These are phyloP conservation scores for Burhinus oedicnemus DNA, from an alignment of 2,113 vertebrate species.

Conservation along the genomic window DNA sequence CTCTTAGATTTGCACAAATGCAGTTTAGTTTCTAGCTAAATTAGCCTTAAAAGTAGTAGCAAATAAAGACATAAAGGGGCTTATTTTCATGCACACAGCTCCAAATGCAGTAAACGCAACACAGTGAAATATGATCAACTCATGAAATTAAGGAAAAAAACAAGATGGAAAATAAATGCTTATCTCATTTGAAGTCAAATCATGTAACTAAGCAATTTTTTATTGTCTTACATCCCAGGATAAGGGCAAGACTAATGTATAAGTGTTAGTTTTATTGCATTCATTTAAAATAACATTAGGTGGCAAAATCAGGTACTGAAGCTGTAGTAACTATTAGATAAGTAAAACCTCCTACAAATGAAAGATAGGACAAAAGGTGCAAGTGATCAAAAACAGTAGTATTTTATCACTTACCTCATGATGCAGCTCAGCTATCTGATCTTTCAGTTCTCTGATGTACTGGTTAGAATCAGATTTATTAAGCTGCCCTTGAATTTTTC, in stretches of 20 bases:
- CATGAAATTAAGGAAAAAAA: not conserved
- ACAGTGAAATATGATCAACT: not conserved
- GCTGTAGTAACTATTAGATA: not conserved
- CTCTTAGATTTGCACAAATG: not conserved
- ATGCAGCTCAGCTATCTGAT: constrained; percentile 93
- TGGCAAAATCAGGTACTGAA: not conserved
- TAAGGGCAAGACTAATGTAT: not conserved
- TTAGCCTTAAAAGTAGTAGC: not conserved
- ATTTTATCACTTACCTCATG: constrained; percentile 89
- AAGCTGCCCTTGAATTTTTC: constrained; percentile 95
- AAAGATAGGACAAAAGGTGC: constrained; percentile 38
- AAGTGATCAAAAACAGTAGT: constrained; percentile 30
- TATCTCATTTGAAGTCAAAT: not conserved
- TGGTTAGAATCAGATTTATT: constrained; percentile 95
- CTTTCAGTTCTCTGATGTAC: constrained; percentile 94
- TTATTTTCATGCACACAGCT: not conserved
- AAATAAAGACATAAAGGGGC: not conserved
- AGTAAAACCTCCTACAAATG: not conserved
- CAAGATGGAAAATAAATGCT: not conserved
- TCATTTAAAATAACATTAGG: not conserved
- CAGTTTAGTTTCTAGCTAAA: not conserved
- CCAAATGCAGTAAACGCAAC: not conserved
- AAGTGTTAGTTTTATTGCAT: not conserved
- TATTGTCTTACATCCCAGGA: not conserved
- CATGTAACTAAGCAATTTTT: not conserved